phyloP scores from a whole-genome alignment of 1,140 invertebrate species.

The Cherax destructor region DNA sequence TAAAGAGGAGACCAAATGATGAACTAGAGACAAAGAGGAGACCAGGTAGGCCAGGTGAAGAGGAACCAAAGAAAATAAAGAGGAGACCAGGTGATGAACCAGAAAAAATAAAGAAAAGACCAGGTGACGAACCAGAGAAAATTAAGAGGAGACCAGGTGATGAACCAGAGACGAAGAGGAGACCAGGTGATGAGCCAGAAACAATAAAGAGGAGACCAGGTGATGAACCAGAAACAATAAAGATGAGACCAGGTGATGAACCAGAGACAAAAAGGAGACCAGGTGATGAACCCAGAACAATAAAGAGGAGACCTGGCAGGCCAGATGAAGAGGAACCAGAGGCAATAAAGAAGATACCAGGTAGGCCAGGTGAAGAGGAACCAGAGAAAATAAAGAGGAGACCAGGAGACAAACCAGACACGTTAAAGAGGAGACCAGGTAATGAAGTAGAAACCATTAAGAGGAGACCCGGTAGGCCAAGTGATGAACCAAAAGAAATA shows the following conservation, averaged over 20 bases:
- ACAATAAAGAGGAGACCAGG: slow-evolving; percentile 26
- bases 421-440: neutral
- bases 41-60: neutral
- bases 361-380: neutral
- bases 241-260: slow-evolving; percentile 29
- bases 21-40: slow-evolving; percentile 12
- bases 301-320: neutral
- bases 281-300: neutral
- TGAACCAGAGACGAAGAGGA: neutral
- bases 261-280: slow-evolving; percentile 6
- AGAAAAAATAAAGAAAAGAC: neutral
- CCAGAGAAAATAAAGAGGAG: neutral
- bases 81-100: neutral
- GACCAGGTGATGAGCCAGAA: neutral
- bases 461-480: slow-evolving; percentile 3
- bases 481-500: neutral
- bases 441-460: slow-evolving; percentile 21
- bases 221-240: slow-evolving; percentile 1
- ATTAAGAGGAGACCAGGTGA: neutral
- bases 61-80: neutral
- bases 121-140: neutral
- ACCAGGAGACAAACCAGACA: slow-evolving; percentile 13
- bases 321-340: slow-evolving; percentile 31
- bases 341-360: neutral
- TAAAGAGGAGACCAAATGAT: slow-evolving; percentile 20